Base-by-base conservation (phyloP, 2,113 vertebrate genomes). In the Isichthys henryi region DNA sequence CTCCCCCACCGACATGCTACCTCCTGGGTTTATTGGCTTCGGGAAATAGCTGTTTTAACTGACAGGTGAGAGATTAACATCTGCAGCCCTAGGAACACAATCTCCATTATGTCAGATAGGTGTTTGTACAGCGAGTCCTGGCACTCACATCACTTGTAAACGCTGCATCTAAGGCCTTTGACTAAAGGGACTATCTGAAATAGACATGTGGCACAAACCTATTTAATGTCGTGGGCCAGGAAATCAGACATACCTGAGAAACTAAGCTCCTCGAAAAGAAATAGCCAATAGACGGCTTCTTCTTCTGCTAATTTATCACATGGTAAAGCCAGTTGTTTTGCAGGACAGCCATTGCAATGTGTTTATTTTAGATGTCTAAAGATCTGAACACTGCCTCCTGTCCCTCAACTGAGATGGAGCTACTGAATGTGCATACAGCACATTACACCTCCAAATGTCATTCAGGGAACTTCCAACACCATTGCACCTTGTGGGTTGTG, bases 251-350 rank as follows among this genome's bases (percentile, higher is more conserved):
- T 95, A 95, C 93, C 95, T 95, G 95, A 95, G 95, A 95, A 95
- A 95, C 96, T 92, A 94, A 93, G 94, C 96, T 95, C 95, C 96
- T 96, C 95, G 96, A 95, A 93, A 92, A 97, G 96, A 96, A 97
- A 97, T 96, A 96, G 97, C 95, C 96, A 96, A 96, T 97, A 97
- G 96, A 97, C 96, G 95, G 96, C 96, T 97, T 97, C 96, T 97
- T 97, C 96, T 97, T 97, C 95, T 94, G 93, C 96, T 96, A 97
- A 96, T 95, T 95, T 94, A 96, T 97, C 95, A 96, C 95, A 96
- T 93, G 96, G 96, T 92, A 92, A 95, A 97, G 96, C 96, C 96
- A 96, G 96, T 94, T 96, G 90, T 95, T 95, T 96, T 97, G 96
- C 96, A 97, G 96, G 96, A 95, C 93, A 94, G 96, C 95, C 95